Base-by-base conservation (phyloP, 1,140 invertebrate genomes). In the Pinna nobilis region DNA sequence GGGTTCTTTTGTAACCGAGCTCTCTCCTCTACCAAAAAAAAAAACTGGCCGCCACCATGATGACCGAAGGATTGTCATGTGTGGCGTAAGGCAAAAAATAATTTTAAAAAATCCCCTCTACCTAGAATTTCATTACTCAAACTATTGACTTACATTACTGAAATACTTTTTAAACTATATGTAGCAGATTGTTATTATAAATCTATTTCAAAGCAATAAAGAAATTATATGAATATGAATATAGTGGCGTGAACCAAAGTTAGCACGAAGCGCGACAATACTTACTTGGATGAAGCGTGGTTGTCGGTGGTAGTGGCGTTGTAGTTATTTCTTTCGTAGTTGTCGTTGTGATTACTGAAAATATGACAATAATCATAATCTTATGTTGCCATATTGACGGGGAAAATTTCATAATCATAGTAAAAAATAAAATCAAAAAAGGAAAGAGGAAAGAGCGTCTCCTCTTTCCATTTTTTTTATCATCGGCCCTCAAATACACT, bases 291-390 rank as follows among this genome's bases (percentile, higher is more conserved):
- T n/a, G 39, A 7, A 66, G 30, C 1, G 50, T 59, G 28, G 51
- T 53, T 23, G 51, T 47, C 20, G 50, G 20, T 7, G 63, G 63
- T 28, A 35, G 70, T 37, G 32, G 39, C 20, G 70, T 51, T 15
- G 70, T 65, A 18, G 70, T 73, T 20, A 32, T 41, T 28, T 32
- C 25, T 20, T 25, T 37, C 7, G 53, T 25, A 3, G 61, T 18
- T 9, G 61, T 65, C 18, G 70, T 72, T 5, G 61, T 59, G 28
- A 73, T 65, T 3, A 66, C 70, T 73, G 70, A 32, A 66, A 66
- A 59, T 28, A 13, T 20, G 2, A 70, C 25, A 25, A 39, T 37
- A 0, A 61, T 33, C 23, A 11, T 25, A 18, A 47, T 47, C 20
- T 47, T n/a, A n/a, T n/a, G n/a, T n/a, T n/a, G n/a, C n/a, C n/a